Percentiles rank a stretch among this genome's conserved stretches.
Conservation (phyloP, 2,888 invertebrate species). For the Lasioglossum malachurum region DNA sequence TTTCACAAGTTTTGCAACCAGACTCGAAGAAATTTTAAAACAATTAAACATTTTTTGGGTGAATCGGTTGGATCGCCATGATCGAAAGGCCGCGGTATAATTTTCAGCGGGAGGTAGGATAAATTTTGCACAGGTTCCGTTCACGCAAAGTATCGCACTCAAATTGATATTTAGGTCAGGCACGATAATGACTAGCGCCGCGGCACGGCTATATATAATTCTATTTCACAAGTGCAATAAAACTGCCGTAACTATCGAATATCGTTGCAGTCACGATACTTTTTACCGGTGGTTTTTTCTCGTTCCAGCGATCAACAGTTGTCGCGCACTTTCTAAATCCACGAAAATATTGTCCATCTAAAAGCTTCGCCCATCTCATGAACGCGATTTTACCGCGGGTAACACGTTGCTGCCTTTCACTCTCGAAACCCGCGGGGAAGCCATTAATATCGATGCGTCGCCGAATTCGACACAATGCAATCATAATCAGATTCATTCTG, state of each 20-base stretch:
- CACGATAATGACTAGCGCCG: background rate
- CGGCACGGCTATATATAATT: background rate
- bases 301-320: background rate
- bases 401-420: slow-evolving; percentile 30
- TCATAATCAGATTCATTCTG: background rate
- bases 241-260: background rate
- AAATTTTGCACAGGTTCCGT: background rate
- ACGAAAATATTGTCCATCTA: slow-evolving; percentile 8
- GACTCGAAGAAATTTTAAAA: background rate
- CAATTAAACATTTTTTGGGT: background rate
- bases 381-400: slow-evolving; percentile 1
- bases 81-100: background rate
- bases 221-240: background rate
- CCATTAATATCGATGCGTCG: slow-evolving; percentile 10
- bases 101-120: background rate
- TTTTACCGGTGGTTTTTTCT: background rate
- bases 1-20: background rate
- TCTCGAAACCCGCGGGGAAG: background rate
- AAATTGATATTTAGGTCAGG: background rate
- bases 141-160: background rate
- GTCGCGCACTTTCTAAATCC: slow-evolving; percentile 22
- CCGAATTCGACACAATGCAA: background rate
- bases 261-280: background rate
- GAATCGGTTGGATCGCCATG: background rate
- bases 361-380: background rate